Evolutionary conservation across 2,888 invertebrate genomes (phyloP).

Genomic region (Perithous albicinctus): DNA sequence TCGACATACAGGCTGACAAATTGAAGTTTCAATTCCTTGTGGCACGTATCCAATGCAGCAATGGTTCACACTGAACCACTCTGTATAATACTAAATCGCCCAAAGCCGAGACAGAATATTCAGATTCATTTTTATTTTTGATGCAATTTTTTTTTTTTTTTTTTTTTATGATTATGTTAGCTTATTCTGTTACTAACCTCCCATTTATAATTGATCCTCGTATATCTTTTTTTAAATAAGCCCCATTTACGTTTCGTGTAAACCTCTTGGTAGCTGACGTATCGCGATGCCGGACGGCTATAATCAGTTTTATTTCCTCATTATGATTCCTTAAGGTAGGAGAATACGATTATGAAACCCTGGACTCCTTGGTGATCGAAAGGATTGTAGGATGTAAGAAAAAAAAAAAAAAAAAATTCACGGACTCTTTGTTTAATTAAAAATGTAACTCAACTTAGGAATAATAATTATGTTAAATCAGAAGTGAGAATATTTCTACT

Average conservation of each 20-base stretch:
- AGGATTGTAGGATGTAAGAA: no score
- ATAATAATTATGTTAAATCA: no score
- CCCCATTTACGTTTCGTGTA: conserved; percentile 34
- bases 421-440: no score
- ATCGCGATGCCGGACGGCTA: neutral
- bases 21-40: neutral
- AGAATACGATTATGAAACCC: no score
- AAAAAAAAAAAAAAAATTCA: no score
- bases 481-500: no score
- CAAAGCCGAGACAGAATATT: neutral
- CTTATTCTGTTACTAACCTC: conserved; percentile 16
- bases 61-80: neutral
- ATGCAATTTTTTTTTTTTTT: neutral
- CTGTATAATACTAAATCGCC: neutral
- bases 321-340: no score
- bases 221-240: neutral
- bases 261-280: conserved; percentile 27
- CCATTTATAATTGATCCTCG: conserved; percentile 32
- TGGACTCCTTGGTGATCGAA: no score
- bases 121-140: no score
- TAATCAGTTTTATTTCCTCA: neutral
- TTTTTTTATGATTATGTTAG: neutral
- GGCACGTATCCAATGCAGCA: conserved; percentile 32
- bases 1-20: conserved; percentile 7
- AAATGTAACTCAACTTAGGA: no score